Evolutionary conservation across 2,888 invertebrate species (phyloP).

Genomic region (Chrysotoxum bicinctum): DNA sequence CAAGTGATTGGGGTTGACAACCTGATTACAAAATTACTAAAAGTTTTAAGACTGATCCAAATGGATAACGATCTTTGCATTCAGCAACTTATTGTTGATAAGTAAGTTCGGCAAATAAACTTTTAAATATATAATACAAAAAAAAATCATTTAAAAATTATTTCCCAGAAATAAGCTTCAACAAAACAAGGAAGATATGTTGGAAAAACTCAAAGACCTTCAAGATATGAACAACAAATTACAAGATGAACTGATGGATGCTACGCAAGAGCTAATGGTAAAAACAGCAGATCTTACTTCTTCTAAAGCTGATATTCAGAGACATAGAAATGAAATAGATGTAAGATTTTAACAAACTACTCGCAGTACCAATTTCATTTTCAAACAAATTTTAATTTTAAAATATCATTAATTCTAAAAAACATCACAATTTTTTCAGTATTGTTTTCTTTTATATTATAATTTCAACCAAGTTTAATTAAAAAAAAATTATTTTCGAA

Average conservation of each 20-base stretch:
- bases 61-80: conserved; percentile 87
- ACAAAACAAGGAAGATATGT: conserved; percentile 81
- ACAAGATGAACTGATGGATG: conserved; percentile 83
- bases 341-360: conserved; percentile 80
- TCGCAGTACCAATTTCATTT: conserved; percentile 3
- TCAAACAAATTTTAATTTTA: not conserved
- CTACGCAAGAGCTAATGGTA: conserved; percentile 82
- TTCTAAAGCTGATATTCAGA: conserved; percentile 83
- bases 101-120: conserved; percentile 81
- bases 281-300: conserved; percentile 83
- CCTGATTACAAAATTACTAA: conserved; percentile 87
- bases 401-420: not conserved
- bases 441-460: not conserved
- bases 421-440: not conserved
- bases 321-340: conserved; percentile 84
- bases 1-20: conserved; percentile 90
- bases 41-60: conserved; percentile 88
- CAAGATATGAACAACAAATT: conserved; percentile 83
- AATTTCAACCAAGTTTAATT: not conserved
- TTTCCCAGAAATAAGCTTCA: conserved; percentile 80
- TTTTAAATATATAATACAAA: not conserved
- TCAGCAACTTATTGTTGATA: conserved; percentile 85
- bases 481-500: not conserved
- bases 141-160: not conserved
- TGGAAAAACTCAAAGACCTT: conserved; percentile 83